Conservation (phyloP, 2,113 vertebrate genomes). For the Chrysemys picta region DNA sequence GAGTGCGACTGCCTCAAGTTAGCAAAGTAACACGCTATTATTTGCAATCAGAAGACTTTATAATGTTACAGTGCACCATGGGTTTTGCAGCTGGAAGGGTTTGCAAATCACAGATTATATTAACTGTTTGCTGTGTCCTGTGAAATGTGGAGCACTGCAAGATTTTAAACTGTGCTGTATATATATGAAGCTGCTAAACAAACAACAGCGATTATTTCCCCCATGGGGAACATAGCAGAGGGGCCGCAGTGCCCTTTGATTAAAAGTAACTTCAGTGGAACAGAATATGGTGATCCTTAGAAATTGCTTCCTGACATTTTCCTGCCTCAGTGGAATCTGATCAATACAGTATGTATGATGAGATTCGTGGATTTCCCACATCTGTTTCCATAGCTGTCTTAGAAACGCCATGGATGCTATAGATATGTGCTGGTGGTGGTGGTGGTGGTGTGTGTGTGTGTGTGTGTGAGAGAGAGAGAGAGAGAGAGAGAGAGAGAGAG, state of each 20-base stretch:
- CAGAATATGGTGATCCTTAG: constrained; percentile 36
- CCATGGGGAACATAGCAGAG: neutral
- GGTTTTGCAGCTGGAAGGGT: neutral
- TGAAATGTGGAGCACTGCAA: neutral
- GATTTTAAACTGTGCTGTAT: neutral
- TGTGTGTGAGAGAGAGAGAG: neutral
- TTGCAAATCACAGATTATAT: neutral
- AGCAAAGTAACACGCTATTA: neutral
- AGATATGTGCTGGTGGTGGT: neutral
- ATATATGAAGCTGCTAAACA: neutral
- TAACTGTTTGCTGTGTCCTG: neutral
- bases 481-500: no score
- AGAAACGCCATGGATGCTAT: neutral
- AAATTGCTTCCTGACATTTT: constrained; percentile 23
- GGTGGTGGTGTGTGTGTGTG: neutral
- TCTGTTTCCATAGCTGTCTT: neutral
- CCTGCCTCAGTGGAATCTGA: neutral
- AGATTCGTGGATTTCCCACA: neutral
- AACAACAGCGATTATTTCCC: neutral
- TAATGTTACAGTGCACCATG: neutral
- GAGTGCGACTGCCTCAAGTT: neutral
- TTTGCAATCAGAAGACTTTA: neutral
- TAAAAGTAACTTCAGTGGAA: constrained; percentile 38
- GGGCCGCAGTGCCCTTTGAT: constrained; percentile 10
- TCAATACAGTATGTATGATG: constrained; percentile 18